Evolutionary conservation across 2,888 invertebrate genomes (phyloP).

Genomic region (Philonicus albiceps): DNA sequence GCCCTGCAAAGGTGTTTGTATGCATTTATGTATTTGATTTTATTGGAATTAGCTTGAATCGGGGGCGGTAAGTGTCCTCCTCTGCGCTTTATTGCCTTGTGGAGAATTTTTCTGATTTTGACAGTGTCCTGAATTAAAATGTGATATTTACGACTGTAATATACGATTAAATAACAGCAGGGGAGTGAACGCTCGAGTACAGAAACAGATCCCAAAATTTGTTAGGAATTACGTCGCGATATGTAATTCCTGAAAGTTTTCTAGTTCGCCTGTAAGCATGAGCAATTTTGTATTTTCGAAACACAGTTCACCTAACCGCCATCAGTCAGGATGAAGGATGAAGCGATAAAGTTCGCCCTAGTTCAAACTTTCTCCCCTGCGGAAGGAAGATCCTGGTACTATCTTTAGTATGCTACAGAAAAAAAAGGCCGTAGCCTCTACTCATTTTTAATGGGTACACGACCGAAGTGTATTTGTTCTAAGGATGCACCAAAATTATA

Average conservation of each 20-base stretch:
- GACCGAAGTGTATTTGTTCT: background rate
- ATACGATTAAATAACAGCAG: background rate
- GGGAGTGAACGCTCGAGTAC: background rate
- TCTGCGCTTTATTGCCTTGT: background rate
- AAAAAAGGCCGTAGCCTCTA: background rate
- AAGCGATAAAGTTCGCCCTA: background rate
- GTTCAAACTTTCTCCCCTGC: background rate
- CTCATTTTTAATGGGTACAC: background rate
- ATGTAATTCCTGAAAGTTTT: background rate
- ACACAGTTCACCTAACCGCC: background rate
- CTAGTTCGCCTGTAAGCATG: background rate
- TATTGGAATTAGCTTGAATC: constrained; percentile 1
- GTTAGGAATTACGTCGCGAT: background rate
- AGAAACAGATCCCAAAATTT: background rate
- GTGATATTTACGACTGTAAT: background rate
- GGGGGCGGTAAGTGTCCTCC: background rate
- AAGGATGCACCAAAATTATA: background rate
- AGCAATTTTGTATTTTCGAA: background rate
- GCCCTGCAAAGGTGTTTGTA: background rate
- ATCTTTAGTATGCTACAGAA: background rate
- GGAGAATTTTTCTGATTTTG: background rate
- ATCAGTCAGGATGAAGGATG: background rate
- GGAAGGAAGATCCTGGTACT: background rate
- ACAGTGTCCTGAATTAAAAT: background rate
- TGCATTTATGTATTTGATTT: background rate